These are phyloP conservation scores for Molossus alvarezi DNA, from an alignment of 2,797 vertebrate species.

Conservation along the genomic window DNA sequence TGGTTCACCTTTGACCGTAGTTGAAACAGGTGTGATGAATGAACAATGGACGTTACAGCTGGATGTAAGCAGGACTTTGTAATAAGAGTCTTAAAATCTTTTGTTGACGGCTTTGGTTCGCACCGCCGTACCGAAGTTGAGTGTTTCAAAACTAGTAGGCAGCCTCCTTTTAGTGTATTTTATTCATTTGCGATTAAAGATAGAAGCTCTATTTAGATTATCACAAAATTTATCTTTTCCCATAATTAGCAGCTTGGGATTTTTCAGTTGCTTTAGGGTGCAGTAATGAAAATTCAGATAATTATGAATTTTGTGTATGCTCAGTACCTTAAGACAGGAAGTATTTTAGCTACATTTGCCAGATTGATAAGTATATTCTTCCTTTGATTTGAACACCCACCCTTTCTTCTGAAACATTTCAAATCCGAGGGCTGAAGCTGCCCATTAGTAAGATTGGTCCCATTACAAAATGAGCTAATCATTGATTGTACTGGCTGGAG, in stretches of 20 bases:
- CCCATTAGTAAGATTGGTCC: not conserved
- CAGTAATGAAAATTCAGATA: not conserved
- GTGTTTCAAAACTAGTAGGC: not conserved
- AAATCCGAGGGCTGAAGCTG: not conserved
- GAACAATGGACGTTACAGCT: not conserved
- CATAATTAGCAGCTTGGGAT: not conserved
- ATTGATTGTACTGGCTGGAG: not conserved
- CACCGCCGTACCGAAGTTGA: not conserved
- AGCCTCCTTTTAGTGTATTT: slow-evolving; percentile 18
- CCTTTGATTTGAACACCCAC: not conserved
- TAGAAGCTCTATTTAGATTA: slow-evolving; percentile 12
- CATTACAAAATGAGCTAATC: not conserved
- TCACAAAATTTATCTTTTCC: slow-evolving; percentile 28
- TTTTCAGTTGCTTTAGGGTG: not conserved
- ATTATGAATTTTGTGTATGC: not conserved
- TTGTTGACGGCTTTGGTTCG: not conserved
- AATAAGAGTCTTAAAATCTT: not conserved
- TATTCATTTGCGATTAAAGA: slow-evolving; percentile 26
- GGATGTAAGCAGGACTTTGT: not conserved
- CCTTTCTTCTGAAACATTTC: not conserved
- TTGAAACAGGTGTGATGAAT: not conserved
- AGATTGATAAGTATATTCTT: not conserved
- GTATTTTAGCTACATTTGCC: not conserved
- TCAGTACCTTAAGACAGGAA: not conserved
- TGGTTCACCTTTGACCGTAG: not conserved